phyloP scores from a whole-genome alignment of 37 sponge, comb jelly and placozoan species.

The Spongilla lacustris region DNA sequence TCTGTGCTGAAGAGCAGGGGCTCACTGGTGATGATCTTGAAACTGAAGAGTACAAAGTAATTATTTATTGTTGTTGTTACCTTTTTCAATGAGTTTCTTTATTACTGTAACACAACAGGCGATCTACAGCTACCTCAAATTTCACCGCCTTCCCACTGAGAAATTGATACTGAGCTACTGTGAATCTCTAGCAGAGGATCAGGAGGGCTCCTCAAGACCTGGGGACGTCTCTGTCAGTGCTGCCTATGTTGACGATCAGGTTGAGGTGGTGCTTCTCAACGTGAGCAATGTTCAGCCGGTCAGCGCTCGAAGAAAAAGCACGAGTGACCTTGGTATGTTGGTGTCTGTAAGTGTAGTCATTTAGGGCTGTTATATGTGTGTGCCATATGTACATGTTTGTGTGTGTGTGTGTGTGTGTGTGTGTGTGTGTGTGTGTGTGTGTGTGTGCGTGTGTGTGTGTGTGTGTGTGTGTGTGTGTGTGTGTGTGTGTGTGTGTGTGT shows the following conservation, averaged over 20 bases:
- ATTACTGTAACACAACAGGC: neutral
- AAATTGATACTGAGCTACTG: conserved; percentile 32
- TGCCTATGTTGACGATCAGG: conserved; percentile 12
- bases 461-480: too few relatives aligned
- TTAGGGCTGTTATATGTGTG: too few relatives aligned
- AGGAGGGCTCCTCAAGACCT: neutral
- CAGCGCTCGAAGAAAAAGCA: neutral
- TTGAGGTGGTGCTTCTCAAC: neutral
- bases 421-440: neutral
- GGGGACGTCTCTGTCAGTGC: conserved; percentile 30
- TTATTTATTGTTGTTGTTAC: neutral
- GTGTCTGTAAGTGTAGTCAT: too few relatives aligned
- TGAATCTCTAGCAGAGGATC: conserved; percentile 19
- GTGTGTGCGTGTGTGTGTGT: too few relatives aligned
- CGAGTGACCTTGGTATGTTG: neutral
- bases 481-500: too few relatives aligned
- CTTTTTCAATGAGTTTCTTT: neutral
- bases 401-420: neutral
- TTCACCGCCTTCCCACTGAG: conserved; percentile 20
- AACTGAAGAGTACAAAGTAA: conserved; percentile 32
- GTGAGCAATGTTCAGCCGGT: neutral
- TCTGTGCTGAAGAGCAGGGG: conserved; percentile 53
- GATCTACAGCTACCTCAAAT: neutral
- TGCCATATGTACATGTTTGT: neutral
- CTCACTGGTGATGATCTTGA: conserved; percentile 17